These are phyloP conservation scores for Poeciliopsis turrubarensis DNA, from an alignment of 2,113 vertebrate genomes.

Conservation along the genomic window DNA sequence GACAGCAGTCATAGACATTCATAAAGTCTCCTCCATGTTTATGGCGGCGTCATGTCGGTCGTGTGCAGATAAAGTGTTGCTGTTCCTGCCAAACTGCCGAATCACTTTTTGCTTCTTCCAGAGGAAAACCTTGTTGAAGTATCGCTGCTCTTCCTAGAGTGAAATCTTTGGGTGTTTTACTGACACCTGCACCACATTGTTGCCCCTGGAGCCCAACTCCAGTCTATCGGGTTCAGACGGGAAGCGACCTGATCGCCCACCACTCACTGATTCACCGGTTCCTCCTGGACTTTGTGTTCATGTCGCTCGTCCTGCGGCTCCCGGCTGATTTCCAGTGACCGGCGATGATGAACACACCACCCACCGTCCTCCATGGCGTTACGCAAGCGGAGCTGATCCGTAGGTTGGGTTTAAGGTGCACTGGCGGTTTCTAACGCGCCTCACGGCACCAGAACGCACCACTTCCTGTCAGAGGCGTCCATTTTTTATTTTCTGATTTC, in stretches of 20 bases:
- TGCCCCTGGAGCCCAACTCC: background rate
- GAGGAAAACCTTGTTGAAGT: no score
- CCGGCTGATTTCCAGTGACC: slow-evolving; percentile 15
- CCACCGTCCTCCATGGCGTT: slow-evolving; percentile 14
- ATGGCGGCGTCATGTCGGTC: no score
- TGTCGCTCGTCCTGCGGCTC: background rate
- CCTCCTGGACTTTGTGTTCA: slow-evolving; percentile 3
- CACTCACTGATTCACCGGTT: slow-evolving; percentile 5
- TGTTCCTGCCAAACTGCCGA: no score
- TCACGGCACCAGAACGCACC: background rate
- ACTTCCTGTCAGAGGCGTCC: background rate
- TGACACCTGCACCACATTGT: background rate
- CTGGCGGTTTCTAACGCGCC: background rate
- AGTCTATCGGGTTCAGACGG: background rate
- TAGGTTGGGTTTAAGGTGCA: slow-evolving; percentile 1
- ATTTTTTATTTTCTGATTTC: background rate
- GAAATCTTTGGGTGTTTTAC: no score
- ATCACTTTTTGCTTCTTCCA: no score
- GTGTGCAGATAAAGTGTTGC: no score
- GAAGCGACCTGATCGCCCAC: background rate
- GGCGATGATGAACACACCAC: slow-evolving; percentile 4
- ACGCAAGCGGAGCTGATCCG: slow-evolving; percentile 19
- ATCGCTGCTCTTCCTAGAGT: no score
- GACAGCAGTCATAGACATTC: no score
- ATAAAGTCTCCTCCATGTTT: no score